Percentiles rank a stretch among this genome's conserved stretches.
Conservation (phyloP, 1,140 invertebrate genomes). For the Hetaerina americana region DNA sequence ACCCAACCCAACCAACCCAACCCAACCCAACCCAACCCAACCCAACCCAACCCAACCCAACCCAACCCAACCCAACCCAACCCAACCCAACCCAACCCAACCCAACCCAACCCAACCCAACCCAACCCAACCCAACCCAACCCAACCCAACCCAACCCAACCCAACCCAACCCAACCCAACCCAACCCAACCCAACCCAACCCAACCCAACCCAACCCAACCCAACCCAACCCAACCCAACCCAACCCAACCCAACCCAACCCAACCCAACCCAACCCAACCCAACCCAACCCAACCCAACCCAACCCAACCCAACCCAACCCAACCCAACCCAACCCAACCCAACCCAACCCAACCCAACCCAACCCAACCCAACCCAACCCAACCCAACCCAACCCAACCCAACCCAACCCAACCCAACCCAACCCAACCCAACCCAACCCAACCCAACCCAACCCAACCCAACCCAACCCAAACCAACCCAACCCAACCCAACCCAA, state of each 20-base stretch:
- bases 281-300: constrained; percentile 17
- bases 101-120: constrained; percentile 23
- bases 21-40: constrained; percentile 24
- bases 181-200: constrained; percentile 8
- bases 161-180: constrained; percentile 11
- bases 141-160: constrained; percentile 18
- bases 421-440: constrained; percentile 19
- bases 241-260: constrained; percentile 17
- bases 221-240: constrained; percentile 7
- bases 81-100: constrained; percentile 7
- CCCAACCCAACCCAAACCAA: too few relatives aligned
- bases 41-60: constrained; percentile 16
- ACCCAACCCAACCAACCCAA: too few relatives aligned
- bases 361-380: constrained; percentile 9
- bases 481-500: too few relatives aligned
- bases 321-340: constrained; percentile 18
- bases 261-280: constrained; percentile 17
- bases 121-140: constrained; percentile 18
- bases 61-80: constrained; percentile 11
- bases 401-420: constrained; percentile 23
- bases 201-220: constrained; percentile 10
- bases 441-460: constrained; percentile 17
- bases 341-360: constrained; percentile 5
- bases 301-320: constrained; percentile 17
- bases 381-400: constrained; percentile 23